These are phyloP conservation scores for Fringilla coelebs DNA, from an alignment of 2,797 vertebrate species.

Conservation along the genomic window DNA sequence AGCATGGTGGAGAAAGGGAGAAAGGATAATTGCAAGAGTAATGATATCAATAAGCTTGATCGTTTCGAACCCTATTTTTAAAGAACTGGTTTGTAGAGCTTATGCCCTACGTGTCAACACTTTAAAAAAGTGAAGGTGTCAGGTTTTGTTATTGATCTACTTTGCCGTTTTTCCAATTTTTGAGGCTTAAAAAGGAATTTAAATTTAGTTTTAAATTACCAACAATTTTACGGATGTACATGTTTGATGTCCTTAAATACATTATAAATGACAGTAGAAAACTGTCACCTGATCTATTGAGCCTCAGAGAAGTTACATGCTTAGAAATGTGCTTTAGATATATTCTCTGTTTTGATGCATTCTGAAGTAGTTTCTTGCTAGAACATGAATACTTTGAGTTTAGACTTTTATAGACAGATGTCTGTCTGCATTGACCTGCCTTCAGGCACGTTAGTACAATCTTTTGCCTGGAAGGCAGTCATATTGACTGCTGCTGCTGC, in stretches of 20 bases:
- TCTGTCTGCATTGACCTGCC: not conserved
- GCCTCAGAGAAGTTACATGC: not conserved
- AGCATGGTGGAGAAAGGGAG: not conserved
- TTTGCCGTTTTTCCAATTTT: not conserved
- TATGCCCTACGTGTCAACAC: not conserved
- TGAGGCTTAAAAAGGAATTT: not conserved
- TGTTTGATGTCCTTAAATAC: not conserved
- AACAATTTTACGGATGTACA: not conserved
- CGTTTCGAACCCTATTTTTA: not conserved
- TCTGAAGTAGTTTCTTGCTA: not conserved
- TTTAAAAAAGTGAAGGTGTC: not conserved
- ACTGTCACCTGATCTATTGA: not conserved
- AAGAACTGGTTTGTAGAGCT: not conserved
- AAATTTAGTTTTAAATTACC: not conserved
- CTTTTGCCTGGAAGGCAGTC: not conserved
- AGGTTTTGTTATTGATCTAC: not conserved
- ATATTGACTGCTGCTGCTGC: not conserved
- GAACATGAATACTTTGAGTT: not conserved
- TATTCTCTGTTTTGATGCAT: not conserved
- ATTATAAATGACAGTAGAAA: not conserved
- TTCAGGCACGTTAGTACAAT: not conserved
- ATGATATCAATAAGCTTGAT: not conserved
- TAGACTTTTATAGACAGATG: not conserved
- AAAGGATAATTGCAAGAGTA: not conserved
- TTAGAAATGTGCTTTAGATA: not conserved